Conservation (phyloP, 53 echinoderm and acorn worm genomes). For the Paelopatides confundens region DNA sequence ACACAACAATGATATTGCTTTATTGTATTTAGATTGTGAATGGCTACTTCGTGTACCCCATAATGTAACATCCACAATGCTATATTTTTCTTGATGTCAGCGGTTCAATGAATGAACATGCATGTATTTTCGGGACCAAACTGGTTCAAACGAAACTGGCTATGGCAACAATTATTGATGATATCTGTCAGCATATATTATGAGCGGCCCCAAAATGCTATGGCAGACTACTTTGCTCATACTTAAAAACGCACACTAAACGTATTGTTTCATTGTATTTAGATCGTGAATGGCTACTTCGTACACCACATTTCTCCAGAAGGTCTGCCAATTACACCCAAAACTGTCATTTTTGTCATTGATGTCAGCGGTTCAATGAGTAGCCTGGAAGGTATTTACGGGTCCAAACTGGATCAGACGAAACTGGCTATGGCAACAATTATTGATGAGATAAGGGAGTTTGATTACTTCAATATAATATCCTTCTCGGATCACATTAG, state of each 20-base stretch:
- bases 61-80: conserved; percentile 95
- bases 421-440: conserved; percentile 82
- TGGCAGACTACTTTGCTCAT: too few species aligned
- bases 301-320: conserved; percentile 99
- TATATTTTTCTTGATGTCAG: conserved; percentile 89
- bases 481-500: conserved; percentile 1
- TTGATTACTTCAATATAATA: conserved; percentile 71
- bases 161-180: conserved; percentile 80
- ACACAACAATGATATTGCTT: too few species aligned
- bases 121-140: conserved; percentile 31
- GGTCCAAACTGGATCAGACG: conserved; percentile 75
- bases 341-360: conserved; percentile 90
- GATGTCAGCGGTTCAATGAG: conserved; percentile 93
- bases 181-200: too few species aligned
- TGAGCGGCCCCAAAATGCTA: too few species aligned
- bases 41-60: conserved; percentile 97
- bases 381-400: background rate
- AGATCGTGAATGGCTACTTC: conserved; percentile 96
- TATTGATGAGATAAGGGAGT: conserved; percentile 73
- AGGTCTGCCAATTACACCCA: too few species aligned
- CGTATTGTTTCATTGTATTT: too few species aligned
- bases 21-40: conserved; percentile 94
- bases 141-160: conserved; percentile 80
- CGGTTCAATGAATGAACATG: conserved; percentile 79
- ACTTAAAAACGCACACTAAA: too few species aligned